A percentile compares a stretch with the other conserved stretches of the same genome.
phyloP scores from a whole-genome alignment of 2,888 invertebrate species.

The Himalopsyche tibetana region DNA sequence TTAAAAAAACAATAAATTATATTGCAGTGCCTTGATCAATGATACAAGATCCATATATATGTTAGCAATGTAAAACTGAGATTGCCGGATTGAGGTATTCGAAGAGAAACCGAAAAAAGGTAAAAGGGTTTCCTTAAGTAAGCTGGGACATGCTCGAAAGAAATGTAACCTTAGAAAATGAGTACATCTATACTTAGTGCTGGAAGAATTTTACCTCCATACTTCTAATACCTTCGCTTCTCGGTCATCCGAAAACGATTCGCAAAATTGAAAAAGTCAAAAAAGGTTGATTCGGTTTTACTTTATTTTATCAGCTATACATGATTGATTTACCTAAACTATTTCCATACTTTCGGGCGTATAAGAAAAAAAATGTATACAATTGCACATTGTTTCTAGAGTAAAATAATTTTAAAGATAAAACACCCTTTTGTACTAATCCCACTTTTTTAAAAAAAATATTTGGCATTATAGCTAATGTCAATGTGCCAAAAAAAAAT shows the following conservation, averaged over 20 bases:
- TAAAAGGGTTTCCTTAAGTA: constrained; percentile 28
- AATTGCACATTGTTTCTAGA: too few relatives aligned
- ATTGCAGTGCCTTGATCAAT: background rate
- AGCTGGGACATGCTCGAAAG: constrained; percentile 26
- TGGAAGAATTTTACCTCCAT: constrained; percentile 9
- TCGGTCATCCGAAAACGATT: constrained; percentile 30
- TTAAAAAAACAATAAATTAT: background rate
- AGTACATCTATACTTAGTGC: constrained; percentile 2
- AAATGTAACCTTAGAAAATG: constrained; percentile 22
- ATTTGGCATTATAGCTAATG: too few relatives aligned
- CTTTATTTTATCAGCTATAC: constrained; percentile 19
- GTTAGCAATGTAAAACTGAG: constrained; percentile 4
- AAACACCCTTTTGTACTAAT: too few relatives aligned
- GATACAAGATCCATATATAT: constrained; percentile 3
- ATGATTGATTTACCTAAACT: constrained; percentile 28
- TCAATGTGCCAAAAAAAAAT: too few relatives aligned
- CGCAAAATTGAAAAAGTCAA: constrained; percentile 8
- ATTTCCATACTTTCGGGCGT: background rate
- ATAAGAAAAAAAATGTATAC: background rate
- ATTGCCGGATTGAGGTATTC: constrained; percentile 10
- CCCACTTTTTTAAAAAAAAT: too few relatives aligned
- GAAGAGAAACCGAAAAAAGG: constrained; percentile 30
- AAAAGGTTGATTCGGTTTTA: constrained; percentile 21
- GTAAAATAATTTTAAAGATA: too few relatives aligned
- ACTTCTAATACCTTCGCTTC: background rate